Conservation (phyloP, 2,888 invertebrate genomes). For the Habrosyne pyritoides region DNA sequence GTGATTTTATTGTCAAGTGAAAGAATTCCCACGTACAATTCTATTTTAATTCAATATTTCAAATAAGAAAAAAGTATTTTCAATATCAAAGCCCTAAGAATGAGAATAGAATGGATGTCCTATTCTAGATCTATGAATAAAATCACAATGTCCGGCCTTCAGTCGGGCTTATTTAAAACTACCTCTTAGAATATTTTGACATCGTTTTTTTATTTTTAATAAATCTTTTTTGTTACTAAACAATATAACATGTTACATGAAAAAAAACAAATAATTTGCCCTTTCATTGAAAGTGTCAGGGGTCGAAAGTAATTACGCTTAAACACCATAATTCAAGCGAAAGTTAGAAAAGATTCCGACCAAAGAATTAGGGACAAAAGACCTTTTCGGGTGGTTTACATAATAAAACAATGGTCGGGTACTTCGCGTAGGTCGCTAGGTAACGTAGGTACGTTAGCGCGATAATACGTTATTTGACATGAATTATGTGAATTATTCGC, state of each 20-base stretch:
- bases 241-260: slow-evolving; percentile 20
- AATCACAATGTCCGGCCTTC: slow-evolving; percentile 1
- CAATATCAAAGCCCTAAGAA: neutral
- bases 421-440: slow-evolving; percentile 15
- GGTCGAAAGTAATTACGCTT: slow-evolving; percentile 65
- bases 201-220: neutral
- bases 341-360: slow-evolving; percentile 70
- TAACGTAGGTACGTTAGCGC: neutral
- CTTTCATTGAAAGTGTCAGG: slow-evolving; percentile 45
- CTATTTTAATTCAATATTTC: neutral
- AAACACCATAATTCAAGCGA: slow-evolving; percentile 68
- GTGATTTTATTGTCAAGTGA: no score
- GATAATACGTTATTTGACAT: slow-evolving; percentile 62
- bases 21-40: neutral
- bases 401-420: slow-evolving; percentile 60
- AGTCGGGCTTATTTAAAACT: neutral
- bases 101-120: neutral
- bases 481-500: slow-evolving; percentile 60
- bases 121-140: neutral
- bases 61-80: neutral
- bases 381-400: slow-evolving; percentile 50
- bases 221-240: slow-evolving; percentile 11
- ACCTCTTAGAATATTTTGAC: neutral
- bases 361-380: slow-evolving; percentile 63
- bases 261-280: slow-evolving; percentile 42